A percentile compares a stretch with the other conserved stretches of the same genome.
Evolutionary conservation across 1,140 invertebrate genomes (phyloP).

Genomic region (Rhagoletis pomonella): DNA sequence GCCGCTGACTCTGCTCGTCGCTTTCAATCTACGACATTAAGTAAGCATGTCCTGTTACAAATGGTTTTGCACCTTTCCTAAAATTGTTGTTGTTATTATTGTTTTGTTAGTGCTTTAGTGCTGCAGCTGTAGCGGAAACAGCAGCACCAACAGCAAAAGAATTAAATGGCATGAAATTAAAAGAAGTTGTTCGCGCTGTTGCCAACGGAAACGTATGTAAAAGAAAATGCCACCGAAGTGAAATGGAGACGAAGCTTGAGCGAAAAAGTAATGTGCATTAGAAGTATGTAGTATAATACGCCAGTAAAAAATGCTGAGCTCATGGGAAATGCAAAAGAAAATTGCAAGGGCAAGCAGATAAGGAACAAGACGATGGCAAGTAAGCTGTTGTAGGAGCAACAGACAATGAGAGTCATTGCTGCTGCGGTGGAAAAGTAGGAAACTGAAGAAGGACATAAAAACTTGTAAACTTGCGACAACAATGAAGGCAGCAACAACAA

Average conservation of each 20-base stretch:
- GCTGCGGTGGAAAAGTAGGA: slow-evolving; percentile 33
- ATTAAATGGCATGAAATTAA: slow-evolving; percentile 52
- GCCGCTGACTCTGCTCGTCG: not conserved
- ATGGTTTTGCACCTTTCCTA: slow-evolving; percentile 28
- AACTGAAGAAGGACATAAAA: slow-evolving; percentile 42
- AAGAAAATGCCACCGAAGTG: slow-evolving; percentile 35
- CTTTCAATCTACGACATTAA: slow-evolving; percentile 17
- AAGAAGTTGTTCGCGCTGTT: slow-evolving; percentile 36
- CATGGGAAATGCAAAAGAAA: slow-evolving; percentile 51
- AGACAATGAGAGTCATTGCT: not conserved
- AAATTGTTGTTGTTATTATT: not conserved
- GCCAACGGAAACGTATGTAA: slow-evolving; percentile 42
- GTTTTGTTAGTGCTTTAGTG: too few relatives aligned
- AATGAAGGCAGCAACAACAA: slow-evolving; percentile 22
- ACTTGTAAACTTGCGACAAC: slow-evolving; percentile 50
- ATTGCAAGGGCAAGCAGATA: not conserved
- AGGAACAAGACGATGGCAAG: not conserved
- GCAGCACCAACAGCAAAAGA: not conserved
- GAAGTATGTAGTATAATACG: slow-evolving; percentile 7
- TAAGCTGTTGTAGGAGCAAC: slow-evolving; percentile 19
- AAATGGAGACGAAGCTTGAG: slow-evolving; percentile 31
- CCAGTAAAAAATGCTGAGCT: slow-evolving; percentile 35
- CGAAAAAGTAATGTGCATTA: slow-evolving; percentile 41
- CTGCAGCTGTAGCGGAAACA: too few relatives aligned
- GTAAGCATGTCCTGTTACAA: slow-evolving; percentile 47